Base-by-base conservation (phyloP, 2,888 invertebrate genomes). In the Gryllus longicercus region DNA sequence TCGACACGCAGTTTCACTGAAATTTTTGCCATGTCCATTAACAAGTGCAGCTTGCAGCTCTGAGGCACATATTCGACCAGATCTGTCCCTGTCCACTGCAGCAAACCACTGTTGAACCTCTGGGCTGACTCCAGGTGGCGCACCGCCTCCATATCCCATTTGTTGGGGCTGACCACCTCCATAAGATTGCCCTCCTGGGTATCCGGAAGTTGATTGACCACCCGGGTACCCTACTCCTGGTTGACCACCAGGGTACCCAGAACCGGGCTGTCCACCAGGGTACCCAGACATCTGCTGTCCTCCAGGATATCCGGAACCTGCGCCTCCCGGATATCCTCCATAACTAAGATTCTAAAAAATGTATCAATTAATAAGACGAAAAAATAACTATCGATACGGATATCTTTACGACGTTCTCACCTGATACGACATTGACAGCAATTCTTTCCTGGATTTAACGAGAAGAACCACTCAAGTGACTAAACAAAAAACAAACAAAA, bases 41-140 rank as follows among this genome's bases (percentile, higher is more conserved):
- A 95, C 92, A 75, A 97, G 88, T 1, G 96, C 96, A 11, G 92
- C 89, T 86, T 94, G 93, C 23, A 97, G 88, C 87, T 97, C 96
- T 14, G 86, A 82, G 12, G 94, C 91, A 79, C 93, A 91, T 79
- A 97, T 96, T 86, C 92, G 91, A 2, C 96, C 96, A 23, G 96
- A 96, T 50, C 91, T 90, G 85, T 96, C 96, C 83, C 91, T 90
- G 85, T 97, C 96, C 0, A 96, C 96, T 21, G 95, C 91, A 50
- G 87, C 87, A 86, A 97, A 96, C 96, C 96, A 96, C 85, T 93
- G 93, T 83, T 93, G 92, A 1, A 95, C 91, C 86, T 95, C 93
- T 0, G 95, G 94, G 79, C 90, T 90, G 0, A 92, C 88, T 77
- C 79, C 82, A 51, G 81, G 82, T n/a, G 81, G 79, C 77, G 82